These are phyloP conservation scores for Battus philenor DNA, from an alignment of 1,140 invertebrate genomes.

Conservation along the genomic window DNA sequence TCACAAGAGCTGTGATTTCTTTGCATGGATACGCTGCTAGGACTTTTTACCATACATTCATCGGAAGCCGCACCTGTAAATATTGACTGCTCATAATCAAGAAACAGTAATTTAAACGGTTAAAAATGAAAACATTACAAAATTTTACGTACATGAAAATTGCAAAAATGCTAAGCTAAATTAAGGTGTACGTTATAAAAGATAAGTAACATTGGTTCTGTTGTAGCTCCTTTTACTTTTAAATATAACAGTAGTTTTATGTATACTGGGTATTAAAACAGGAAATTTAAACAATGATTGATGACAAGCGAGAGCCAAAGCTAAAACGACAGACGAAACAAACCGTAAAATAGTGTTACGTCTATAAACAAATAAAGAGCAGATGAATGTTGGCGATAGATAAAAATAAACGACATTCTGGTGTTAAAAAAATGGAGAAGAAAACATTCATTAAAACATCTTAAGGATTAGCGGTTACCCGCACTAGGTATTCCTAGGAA, in stretches of 20 bases:
- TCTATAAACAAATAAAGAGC: constrained; percentile 15
- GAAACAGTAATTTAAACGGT: constrained; percentile 7
- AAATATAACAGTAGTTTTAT: no score
- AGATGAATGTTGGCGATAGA: constrained; percentile 15
- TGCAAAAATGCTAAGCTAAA: constrained; percentile 10
- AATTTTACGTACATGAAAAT: not conserved
- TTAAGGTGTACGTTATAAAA: no score
- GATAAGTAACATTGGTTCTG: no score
- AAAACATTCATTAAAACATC: constrained; percentile 44
- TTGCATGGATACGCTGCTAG: constrained; percentile 86
- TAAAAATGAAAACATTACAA: not conserved
- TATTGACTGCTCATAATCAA: not conserved
- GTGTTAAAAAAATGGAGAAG: constrained; percentile 26
- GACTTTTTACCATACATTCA: constrained; percentile 84
- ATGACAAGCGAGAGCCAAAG: constrained; percentile 34
- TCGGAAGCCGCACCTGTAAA: constrained; percentile 60
- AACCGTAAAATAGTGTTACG: constrained; percentile 24
- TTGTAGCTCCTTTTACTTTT: no score
- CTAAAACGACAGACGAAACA: constrained; percentile 18
- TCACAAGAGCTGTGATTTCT: constrained; percentile 85
- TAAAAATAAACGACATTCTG: constrained; percentile 17
- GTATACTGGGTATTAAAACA: not conserved
- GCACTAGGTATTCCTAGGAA: constrained; percentile 84
- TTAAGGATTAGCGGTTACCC: constrained; percentile 75
- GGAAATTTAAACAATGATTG: no score